Percentiles rank a stretch among this genome's conserved stretches.
These are phyloP conservation scores for Ernsta delagoae DNA, from an alignment of 2,888 invertebrate genomes.

Conservation along the genomic window DNA sequence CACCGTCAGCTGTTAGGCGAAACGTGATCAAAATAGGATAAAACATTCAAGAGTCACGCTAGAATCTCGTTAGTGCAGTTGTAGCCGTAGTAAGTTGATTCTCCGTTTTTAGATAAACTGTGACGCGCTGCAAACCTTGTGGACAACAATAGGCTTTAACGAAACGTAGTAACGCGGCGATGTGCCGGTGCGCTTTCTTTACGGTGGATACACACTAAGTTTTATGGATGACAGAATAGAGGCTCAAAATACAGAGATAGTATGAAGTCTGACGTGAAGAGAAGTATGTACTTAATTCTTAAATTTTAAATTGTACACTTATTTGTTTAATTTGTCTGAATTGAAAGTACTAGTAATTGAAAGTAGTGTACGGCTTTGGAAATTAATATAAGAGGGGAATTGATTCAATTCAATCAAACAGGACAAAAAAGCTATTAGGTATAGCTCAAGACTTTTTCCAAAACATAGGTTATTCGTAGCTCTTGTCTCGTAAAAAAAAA, in stretches of 20 bases:
- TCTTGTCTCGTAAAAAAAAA: no score
- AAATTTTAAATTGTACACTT: background rate
- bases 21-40: slow-evolving; percentile 32
- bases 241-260: no score
- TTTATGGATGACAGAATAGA: background rate
- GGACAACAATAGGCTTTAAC: slow-evolving; percentile 20
- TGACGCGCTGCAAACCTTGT: slow-evolving; percentile 34
- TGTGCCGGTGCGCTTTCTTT: background rate
- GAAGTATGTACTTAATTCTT: no score
- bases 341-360: no score
- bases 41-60: slow-evolving; percentile 8
- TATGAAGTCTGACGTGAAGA: background rate
- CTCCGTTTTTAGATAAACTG: slow-evolving; percentile 31
- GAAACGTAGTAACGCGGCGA: no score
- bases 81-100: slow-evolving; percentile 29
- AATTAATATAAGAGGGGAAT: no score
- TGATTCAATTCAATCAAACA: no score
- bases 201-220: slow-evolving; percentile 16
- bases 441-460: no score
- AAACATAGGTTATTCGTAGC: no score
- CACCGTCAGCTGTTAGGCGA: slow-evolving; percentile 15
- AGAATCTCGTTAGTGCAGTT: slow-evolving; percentile 32
- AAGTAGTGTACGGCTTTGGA: no score
- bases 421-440: no score
- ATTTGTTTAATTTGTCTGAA: no score